Base-by-base conservation (phyloP, 2,888 invertebrate genomes). In the Lottia gigantea region DNA sequence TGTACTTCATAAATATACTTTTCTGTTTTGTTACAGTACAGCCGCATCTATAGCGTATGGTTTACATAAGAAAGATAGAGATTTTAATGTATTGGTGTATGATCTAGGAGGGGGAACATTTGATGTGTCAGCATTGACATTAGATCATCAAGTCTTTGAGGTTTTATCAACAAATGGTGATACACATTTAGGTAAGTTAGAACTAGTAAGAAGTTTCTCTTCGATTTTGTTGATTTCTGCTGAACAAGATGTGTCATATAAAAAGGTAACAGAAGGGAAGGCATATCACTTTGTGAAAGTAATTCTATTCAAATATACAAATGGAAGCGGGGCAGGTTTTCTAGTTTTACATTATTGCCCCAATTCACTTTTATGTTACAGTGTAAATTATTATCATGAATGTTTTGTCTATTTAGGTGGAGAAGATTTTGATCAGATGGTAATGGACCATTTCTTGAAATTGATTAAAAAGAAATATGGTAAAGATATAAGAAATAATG, bases 91-190 rank as follows among this genome's bases (percentile, higher is more conserved):
- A 25, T 91, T 99, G 67, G 98, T 99, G 16, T 99, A 98, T 89
- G 98, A 99, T 91, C 92, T 99, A 90, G 98, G 99, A 85, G 99
- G 99, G 89, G 99, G 98, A 90, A 99, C 99, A 78, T 99, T 99
- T 86, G 99, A 99, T 90, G 98, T 99, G 23, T 97, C 98, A 46
- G 92, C 99, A 25, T 91, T 99, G 69, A 98, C 98, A 78, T 99
- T 99, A 86, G 98, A 99, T 88, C 97, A 98, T 83, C 98, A 98
- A 68, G 97, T 98, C 8, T 98, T 98, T 88, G 98, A 99, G 91
- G 92, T 91, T 15, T 76, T 87, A 8, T 93, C 95, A 0, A 96
- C 96, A 76, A 95, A 95, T 86, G 97, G 97, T 84, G 97, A 98
- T 88, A 98, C 97, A 81, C 97, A 98, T 89, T 93, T 98, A 91